Evolutionary conservation across 2,113 vertebrate genomes (phyloP).

Genomic region (Sarotherodon lohbergeri): DNA sequence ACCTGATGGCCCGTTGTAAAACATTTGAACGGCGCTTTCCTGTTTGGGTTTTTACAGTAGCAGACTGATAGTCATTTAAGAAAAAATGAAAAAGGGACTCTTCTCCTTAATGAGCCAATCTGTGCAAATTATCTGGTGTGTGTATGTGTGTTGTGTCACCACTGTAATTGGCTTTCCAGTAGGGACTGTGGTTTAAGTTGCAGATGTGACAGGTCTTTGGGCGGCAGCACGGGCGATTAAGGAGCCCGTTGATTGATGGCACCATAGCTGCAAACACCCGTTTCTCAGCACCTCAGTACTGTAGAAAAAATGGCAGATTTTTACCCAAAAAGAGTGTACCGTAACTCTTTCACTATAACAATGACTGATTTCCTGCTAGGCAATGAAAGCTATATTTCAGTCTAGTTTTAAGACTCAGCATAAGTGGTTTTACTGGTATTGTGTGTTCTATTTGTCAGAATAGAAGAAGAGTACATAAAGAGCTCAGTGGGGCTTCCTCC

Average conservation of each 20-base stretch:
- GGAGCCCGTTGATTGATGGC: slow-evolving; percentile 41
- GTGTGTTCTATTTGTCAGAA: background rate
- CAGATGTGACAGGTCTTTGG: slow-evolving; percentile 31
- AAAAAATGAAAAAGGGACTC: background rate
- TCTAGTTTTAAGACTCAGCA: background rate
- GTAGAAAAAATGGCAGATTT: background rate
- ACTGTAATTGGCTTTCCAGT: slow-evolving; percentile 13
- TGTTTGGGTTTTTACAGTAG: background rate
- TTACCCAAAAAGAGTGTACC: background rate
- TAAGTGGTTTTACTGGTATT: background rate
- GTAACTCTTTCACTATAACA: background rate
- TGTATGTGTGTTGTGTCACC: background rate
- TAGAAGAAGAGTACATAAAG: background rate
- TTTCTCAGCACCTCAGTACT: background rate
- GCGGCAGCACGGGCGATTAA: background rate
- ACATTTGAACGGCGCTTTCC: background rate
- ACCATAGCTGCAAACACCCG: background rate
- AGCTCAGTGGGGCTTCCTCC: background rate
- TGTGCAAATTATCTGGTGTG: background rate
- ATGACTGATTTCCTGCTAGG: background rate
- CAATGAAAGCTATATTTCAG: background rate
- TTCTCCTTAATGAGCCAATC: background rate
- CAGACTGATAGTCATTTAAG: background rate
- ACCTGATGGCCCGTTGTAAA: background rate
- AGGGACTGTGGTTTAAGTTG: slow-evolving; percentile 9